These are phyloP conservation scores for Plagiodera versicolora DNA, from an alignment of 2,888 invertebrate species.

Conservation along the genomic window DNA sequence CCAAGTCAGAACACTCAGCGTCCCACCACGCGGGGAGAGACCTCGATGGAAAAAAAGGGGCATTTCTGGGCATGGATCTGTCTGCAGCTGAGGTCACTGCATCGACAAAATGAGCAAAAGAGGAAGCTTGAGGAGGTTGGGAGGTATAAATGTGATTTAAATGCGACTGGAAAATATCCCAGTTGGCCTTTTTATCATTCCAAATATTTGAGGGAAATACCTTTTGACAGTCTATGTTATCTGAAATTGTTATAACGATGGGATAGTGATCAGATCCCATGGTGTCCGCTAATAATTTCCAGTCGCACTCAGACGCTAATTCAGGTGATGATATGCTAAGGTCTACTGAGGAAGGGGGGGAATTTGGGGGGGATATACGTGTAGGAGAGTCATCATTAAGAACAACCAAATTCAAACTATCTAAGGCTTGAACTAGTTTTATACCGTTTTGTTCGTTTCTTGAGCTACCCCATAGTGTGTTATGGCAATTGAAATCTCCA, in stretches of 20 bases:
- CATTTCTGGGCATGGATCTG: not conserved
- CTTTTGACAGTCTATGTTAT: not conserved
- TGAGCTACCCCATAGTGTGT: constrained; percentile 1
- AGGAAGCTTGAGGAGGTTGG: not conserved
- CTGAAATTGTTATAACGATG: not conserved
- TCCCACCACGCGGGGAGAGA: not conserved
- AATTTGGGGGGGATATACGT: not conserved
- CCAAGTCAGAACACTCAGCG: not conserved
- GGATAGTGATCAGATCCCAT: constrained; percentile 4
- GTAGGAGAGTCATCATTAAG: not conserved
- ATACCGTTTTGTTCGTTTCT: constrained; percentile 5
- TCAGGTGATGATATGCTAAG: not conserved
- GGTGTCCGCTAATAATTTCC: constrained; percentile 1
- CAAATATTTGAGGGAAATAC: constrained; percentile 3
- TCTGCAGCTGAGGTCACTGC: not conserved
- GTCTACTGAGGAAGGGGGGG: not conserved
- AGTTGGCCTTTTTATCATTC: not conserved
- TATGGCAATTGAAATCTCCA: not conserved
- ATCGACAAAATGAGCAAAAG: not conserved
- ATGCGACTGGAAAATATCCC: not conserved
- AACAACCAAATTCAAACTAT: not conserved
- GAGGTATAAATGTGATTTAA: not conserved
- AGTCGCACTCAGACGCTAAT: not conserved
- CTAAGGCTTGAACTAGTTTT: constrained; percentile 5
- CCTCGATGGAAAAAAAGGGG: not conserved